Base-by-base conservation (phyloP, 2,888 invertebrate species). In the Boloria euphrosyne region DNA sequence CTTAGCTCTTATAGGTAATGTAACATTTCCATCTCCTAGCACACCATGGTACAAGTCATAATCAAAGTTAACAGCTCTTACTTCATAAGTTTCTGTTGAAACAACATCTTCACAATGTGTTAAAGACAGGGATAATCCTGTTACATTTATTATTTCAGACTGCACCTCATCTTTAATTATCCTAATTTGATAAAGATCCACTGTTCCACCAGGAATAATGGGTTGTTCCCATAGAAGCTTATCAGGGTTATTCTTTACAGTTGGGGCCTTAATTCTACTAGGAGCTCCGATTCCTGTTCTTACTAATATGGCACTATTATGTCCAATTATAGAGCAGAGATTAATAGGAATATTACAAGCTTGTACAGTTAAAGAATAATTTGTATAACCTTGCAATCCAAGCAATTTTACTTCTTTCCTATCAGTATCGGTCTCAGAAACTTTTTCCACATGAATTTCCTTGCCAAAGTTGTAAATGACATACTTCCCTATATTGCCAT, bases 401-500 rank as follows among this genome's bases (percentile, higher is more conserved):
- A 69, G 79, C 16, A 93, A 69, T 57, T 74, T 82, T 4, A 84
- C 73, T 70, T 75, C 73, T 72, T 84, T 84, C 73, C 81, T 80
- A 13, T 76, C 71, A 66, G 78, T 80, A 69, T 83, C 82, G 71
- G 79, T 81, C 65, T 80, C 81, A 65, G 78, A 74, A n/a, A 82
- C 79, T 71, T 78, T 81, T 52, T 81, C 80, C 66, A 76, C 75
- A 71, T 71, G 71, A 60, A 80, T 75, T 70, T 84, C 78, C 66
- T 76, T 74, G 38, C 73, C 90, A 80, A 93, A 93, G 71, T 93
- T 90, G 65, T 80, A 81, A 70, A 97, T 90, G 6, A 93, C 88
- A 84, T 96, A 97, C 74, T 94, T 93, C 44, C 93, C 93, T 62
- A 97, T 91, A 18, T 94, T 89, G 0, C 98, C 97, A 88, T 98